Conservation (phyloP, 2,113 vertebrate genomes). For the Pluvianellus socialis region DNA sequence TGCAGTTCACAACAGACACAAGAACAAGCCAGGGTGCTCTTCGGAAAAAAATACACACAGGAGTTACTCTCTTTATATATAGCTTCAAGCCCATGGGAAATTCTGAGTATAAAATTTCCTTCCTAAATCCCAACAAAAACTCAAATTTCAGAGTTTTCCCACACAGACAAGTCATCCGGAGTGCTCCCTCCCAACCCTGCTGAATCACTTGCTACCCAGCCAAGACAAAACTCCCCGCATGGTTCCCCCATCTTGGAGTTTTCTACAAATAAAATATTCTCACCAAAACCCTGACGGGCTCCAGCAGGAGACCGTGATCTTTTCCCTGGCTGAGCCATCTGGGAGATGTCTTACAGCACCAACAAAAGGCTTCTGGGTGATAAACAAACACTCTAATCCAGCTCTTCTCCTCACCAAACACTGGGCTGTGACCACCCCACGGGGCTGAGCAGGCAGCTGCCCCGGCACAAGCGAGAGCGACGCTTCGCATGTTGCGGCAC, state of each 20-base stretch:
- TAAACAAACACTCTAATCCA: neutral
- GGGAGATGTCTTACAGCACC: neutral
- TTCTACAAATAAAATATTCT: neutral
- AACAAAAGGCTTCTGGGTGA: neutral
- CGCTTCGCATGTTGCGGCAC: neutral
- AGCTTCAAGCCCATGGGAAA: neutral
- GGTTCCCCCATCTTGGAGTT: neutral
- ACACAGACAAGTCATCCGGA: too few species aligned
- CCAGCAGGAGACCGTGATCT: neutral
- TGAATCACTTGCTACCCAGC: neutral
- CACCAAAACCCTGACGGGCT: neutral
- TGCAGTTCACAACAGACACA: neutral
- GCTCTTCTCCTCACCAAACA: fast-evolving
- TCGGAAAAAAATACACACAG: too few species aligned
- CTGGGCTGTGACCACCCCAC: fast-evolving
- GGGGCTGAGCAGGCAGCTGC: neutral
- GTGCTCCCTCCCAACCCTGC: neutral
- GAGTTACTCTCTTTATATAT: neutral
- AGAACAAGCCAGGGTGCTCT: neutral
- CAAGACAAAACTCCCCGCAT: neutral
- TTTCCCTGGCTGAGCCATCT: neutral
- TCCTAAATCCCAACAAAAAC: neutral
- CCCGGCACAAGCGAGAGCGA: neutral
- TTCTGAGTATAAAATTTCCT: neutral
- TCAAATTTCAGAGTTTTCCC: neutral